These are phyloP conservation scores for Pecten maximus DNA, from an alignment of 2,888 invertebrate species.

Conservation along the genomic window DNA sequence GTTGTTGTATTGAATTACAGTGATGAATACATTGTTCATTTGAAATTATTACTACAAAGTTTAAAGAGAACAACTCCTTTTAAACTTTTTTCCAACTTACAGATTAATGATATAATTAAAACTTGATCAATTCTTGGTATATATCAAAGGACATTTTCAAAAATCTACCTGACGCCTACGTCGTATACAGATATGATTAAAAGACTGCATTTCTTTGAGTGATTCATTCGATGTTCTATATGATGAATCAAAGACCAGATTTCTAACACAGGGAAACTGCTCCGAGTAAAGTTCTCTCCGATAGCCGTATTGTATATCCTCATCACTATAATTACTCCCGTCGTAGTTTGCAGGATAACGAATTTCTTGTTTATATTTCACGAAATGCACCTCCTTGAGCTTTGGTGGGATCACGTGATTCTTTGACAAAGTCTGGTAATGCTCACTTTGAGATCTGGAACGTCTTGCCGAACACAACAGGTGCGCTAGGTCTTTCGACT, in stretches of 20 bases:
- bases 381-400: constrained; percentile 30
- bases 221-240: too few relatives aligned
- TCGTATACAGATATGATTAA: too few relatives aligned
- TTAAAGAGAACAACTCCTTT: too few relatives aligned
- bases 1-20: neutral
- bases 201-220: too few relatives aligned
- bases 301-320: neutral
- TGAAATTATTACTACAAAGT: too few relatives aligned
- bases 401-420: neutral
- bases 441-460: neutral
- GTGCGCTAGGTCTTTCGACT: constrained; percentile 29
- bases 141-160: too few relatives aligned
- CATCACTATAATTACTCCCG: neutral
- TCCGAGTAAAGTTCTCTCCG: neutral
- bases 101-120: too few relatives aligned
- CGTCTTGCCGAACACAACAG: constrained; percentile 8
- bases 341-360: neutral
- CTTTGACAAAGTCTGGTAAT: constrained; percentile 26
- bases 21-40: neutral
- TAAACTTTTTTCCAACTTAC: too few relatives aligned
- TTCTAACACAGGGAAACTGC: neutral
- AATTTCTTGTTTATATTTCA: constrained; percentile 9
- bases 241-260: too few relatives aligned
- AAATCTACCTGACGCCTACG: too few relatives aligned
- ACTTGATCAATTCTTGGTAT: too few relatives aligned